Evolutionary conservation across 2,797 vertebrate species (phyloP).

Genomic region (Neosalanx taihuensis): DNA sequence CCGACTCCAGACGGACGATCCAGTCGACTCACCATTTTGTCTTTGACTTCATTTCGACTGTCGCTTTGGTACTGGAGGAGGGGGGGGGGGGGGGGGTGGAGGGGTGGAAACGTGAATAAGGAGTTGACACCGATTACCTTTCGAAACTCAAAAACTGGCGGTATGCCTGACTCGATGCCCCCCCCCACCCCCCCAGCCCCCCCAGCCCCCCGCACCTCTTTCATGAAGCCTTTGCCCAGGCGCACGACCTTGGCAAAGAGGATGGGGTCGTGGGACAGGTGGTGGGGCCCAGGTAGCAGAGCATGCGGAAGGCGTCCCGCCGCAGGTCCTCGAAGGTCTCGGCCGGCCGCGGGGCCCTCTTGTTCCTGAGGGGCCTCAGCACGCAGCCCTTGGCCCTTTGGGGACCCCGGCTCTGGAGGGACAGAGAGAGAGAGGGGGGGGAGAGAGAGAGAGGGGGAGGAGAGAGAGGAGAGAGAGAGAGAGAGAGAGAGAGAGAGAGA

Average conservation of each 20-base stretch:
- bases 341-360: conserved; percentile 83
- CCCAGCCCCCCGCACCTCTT: conserved; percentile 78
- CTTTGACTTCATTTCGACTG: conserved; percentile 83
- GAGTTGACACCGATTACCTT: no score
- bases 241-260: conserved; percentile 95
- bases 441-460: no score
- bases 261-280: conserved; percentile 93
- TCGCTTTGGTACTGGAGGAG: conserved; percentile 81
- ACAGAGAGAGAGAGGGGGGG: not conserved
- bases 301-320: conserved; percentile 92
- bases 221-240: conserved; percentile 97
- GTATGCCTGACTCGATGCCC: no score
- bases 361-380: conserved; percentile 78
- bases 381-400: conserved; percentile 88
- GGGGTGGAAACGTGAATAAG: not conserved
- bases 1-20: no score
- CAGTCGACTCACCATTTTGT: conserved; percentile 83
- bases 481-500: not conserved
- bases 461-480: not conserved
- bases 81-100: not conserved
- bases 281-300: conserved; percentile 94
- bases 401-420: conserved; percentile 86
- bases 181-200: no score
- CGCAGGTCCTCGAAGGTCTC: conserved; percentile 90
- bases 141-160: no score